Evolutionary conservation across 2,113 vertebrate species (phyloP).

Genomic region (Halcyon senegalensis): DNA sequence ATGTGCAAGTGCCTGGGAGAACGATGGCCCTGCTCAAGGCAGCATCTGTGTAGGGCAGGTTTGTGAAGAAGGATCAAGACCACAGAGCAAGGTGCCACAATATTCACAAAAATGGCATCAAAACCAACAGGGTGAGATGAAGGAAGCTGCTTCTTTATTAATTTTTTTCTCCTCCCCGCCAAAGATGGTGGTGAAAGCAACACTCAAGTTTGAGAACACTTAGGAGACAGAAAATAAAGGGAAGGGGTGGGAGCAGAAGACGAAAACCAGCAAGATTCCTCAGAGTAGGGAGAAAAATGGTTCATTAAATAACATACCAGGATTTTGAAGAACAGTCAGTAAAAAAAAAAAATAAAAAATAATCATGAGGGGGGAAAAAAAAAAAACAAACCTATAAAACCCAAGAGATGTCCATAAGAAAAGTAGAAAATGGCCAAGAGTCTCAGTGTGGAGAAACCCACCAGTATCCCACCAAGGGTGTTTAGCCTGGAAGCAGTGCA

Average conservation of each 20-base stretch:
- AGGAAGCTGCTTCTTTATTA: neutral
- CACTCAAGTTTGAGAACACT: neutral
- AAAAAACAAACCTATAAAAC: neutral
- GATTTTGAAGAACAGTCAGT: neutral
- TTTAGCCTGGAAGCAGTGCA: neutral
- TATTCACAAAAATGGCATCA: neutral
- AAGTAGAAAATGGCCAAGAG: neutral
- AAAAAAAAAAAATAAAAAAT: neutral
- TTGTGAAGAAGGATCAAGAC: neutral
- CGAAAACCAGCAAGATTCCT: neutral
- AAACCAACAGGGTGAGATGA: neutral
- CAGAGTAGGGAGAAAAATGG: neutral
- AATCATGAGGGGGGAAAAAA: neutral
- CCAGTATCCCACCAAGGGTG: neutral
- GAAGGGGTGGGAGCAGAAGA: neutral
- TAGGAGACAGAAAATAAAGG: neutral
- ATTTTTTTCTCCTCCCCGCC: neutral
- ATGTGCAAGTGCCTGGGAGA: neutral
- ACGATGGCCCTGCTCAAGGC: accelerated
- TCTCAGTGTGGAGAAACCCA: neutral
- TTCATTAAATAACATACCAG: neutral
- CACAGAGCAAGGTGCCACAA: accelerated
- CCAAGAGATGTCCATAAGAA: neutral
- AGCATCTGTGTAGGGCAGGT: neutral
- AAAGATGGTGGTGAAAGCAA: neutral